Conservation (phyloP, 2,888 invertebrate genomes). For the Andricus quercusramuli region DNA sequence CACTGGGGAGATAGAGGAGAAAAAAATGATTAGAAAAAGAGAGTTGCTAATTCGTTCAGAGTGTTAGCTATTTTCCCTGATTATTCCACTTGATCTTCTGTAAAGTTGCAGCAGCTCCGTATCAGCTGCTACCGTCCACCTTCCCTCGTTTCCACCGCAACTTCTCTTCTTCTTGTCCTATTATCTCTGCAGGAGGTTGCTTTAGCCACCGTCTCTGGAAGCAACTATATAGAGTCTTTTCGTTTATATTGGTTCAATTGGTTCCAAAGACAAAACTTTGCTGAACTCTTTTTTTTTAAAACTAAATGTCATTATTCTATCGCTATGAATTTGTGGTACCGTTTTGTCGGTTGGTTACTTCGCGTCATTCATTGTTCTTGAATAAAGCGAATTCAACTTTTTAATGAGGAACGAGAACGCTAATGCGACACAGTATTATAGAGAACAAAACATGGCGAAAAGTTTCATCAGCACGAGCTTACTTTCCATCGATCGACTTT, state of each 20-base stretch:
- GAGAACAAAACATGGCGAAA: background rate
- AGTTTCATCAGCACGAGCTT: background rate
- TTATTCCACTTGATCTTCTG: background rate
- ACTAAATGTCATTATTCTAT: background rate
- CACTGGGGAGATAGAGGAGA: background rate
- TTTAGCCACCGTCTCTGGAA: background rate
- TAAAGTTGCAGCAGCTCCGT: background rate
- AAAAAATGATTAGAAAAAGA: background rate
- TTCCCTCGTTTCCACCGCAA: background rate
- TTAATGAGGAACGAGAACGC: background rate
- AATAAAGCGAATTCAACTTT: slow-evolving; percentile 1
- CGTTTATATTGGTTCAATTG: background rate
- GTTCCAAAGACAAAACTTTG: background rate
- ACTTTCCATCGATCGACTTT: background rate
- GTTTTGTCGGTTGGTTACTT: background rate
- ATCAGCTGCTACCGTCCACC: background rate
- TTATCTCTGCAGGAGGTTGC: background rate
- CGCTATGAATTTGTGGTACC: background rate
- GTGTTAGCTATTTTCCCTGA: background rate
- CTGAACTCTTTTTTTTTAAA: background rate
- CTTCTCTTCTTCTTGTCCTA: background rate
- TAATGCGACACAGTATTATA: background rate
- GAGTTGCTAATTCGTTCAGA: background rate
- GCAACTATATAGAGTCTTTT: background rate
- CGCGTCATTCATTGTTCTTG: background rate